Evolutionary conservation across 2,797 vertebrate species (phyloP), one percentile per base, ranked within the genome.

Genomic region (Periparus ater): DNA sequence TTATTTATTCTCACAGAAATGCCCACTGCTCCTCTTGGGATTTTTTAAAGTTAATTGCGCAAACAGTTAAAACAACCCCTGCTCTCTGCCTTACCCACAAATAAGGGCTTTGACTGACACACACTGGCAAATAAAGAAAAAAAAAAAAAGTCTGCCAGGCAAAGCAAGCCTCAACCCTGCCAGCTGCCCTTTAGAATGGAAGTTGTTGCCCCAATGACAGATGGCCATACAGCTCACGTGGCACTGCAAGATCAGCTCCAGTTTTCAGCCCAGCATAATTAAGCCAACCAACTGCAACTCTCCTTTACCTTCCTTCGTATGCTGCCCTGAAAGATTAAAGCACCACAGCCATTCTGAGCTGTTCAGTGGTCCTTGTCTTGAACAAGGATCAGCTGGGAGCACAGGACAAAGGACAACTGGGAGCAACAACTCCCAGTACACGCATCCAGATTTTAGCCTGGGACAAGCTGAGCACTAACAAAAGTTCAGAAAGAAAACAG

Each of bases 171-270:
- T 74, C 82, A 88, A 80, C 38, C 42, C 79, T 88, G 82, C 78
- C 95, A 96, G 91, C 70, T 94, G 94, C 95, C 95, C 96, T 89
- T 91, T 17, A 54, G 32, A 91, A 89, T 21, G 6, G 32, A 79
- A 75, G 85, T 88, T 94, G 94, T 54, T 95, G 93, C 95, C 91
- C 95, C 95, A 90, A 81, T 89, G 89, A 95, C 96, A 96, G 94
- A 96, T 95, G 95, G 93, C 76, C 5, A 1, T 4, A 29, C 47
- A 84, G 83, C 90, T 78, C 89, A 82, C 3, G 0, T 81, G 89
- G 89, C 70, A 88, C 73, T 38, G 78, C 83, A 84, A 88, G 58
- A 88, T 55, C 8, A 0, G 85, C 89, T 95, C 66, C 66, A 89
- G 88, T 53, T 93, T 86, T 81, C 85, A 84, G 85, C 54, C 66